Base-by-base conservation (phyloP, 2,113 vertebrate species). In the Ptychochromis oligacanthus region DNA sequence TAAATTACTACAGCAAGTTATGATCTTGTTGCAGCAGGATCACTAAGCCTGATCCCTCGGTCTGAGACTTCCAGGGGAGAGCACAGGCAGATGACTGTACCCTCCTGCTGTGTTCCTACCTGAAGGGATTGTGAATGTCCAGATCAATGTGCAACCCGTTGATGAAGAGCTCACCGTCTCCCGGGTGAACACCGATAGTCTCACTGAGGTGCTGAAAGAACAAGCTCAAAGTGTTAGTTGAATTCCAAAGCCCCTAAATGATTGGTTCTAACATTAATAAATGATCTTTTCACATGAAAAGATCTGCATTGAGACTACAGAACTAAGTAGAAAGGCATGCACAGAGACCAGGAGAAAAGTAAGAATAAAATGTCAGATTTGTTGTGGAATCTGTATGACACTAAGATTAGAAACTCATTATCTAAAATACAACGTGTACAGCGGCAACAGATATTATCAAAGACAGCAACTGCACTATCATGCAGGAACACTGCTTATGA, bases 121-220 rank as follows among this genome's bases (percentile, higher is more conserved):
- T 98, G 91, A 99, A 99, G 62, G 97, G 94, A 91, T 99, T 97
- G 79, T 96, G 96, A 94, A 94, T 67, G 87, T 97, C 95, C 85
- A 97, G 85, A 86, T 99, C 97, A 90, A 99, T 93, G 86, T 72
- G 97, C 89, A 98, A 93, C 20, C 98, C 98, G 36, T 99, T 99
- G 91, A 99, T 95, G 94, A 97, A 97, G 1, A 99, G 95, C 87
- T 89, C 95, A 75, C 97, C 93, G 70, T 98, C 97, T 84, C 98
- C 98, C 8, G 98, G 96, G 11, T 97, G 96, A 93, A 99, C 94
- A 88, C 97, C 97, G 84, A 97, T 92, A 49, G 89, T 95, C 77
- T 97, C 95, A 54, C 84, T 92, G 52, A 99, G 95, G 90, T 93
- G 92, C 98, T 99, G 82, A 83, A 94, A 96, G 93, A 60, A 86